phyloP scores from a whole-genome alignment of 2,888 invertebrate genomes.

The Hirtodrosophila histrioides region DNA sequence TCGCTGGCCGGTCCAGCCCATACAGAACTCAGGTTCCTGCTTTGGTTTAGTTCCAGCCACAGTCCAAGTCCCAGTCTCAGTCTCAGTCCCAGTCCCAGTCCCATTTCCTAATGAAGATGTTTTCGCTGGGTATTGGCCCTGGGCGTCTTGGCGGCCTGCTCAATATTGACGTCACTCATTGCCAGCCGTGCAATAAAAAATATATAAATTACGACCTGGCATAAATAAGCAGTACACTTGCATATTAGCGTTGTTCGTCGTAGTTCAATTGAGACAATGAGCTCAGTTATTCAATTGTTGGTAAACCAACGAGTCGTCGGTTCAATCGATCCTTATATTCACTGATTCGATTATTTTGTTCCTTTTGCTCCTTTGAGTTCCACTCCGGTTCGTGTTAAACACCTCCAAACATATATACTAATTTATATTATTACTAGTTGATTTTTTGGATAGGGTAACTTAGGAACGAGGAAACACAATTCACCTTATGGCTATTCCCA shows the following conservation, averaged over 20 bases:
- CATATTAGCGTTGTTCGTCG: background rate
- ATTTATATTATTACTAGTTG: too few relatives aligned
- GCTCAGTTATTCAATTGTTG: background rate
- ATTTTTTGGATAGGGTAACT: too few relatives aligned
- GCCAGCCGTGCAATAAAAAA: slow-evolving; percentile 45
- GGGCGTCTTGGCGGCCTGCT: slow-evolving; percentile 27
- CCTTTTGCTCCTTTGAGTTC: too few relatives aligned
- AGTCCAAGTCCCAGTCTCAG: slow-evolving; percentile 29
- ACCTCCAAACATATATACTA: too few relatives aligned
- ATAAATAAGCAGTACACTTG: slow-evolving; percentile 62
- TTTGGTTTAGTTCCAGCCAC: slow-evolving; percentile 4
- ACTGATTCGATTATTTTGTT: too few relatives aligned
- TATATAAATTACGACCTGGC: slow-evolving; percentile 66
- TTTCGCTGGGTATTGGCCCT: slow-evolving; percentile 47
- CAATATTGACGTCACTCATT: slow-evolving; percentile 55
- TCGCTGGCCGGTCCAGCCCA: slow-evolving; percentile 45
- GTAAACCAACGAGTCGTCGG: too few relatives aligned
- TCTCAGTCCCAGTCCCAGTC: slow-evolving; percentile 9
- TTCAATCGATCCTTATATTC: too few relatives aligned
- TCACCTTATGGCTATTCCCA: too few relatives aligned
- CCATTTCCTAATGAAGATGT: slow-evolving; percentile 76
- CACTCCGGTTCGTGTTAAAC: too few relatives aligned
- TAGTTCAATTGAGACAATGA: background rate
- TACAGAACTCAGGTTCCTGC: slow-evolving; percentile 11
- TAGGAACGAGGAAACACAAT: too few relatives aligned